Evolutionary conservation across 1,140 invertebrate genomes (phyloP), one percentile per base, ranked within the genome.

Genomic region (Solen grandis): DNA sequence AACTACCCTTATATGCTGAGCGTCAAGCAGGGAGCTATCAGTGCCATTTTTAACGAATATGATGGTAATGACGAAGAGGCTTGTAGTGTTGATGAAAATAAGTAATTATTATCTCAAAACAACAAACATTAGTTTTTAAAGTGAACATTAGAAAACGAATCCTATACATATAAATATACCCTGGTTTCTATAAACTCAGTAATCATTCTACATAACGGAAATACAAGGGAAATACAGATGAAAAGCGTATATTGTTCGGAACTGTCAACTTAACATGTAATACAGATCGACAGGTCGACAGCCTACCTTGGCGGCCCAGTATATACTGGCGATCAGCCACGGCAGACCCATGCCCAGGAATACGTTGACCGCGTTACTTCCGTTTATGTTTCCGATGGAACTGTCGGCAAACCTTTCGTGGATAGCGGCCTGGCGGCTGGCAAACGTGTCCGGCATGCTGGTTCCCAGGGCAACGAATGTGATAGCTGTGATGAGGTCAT

Each of bases 391-490:
- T 13, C 93, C 93, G 66, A 94, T 92, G 2, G 92, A 92, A 81
- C 92, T 93, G 83, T 94, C 93, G 5, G 93, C 93, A 33, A 84
- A 89, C 79, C 92, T 93, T 70, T 94, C 93, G 75, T 88, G 88
- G 22, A 87, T 68, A 8, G 93, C 93, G 2, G 93, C 92, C 29
- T 89, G 86, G 80, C 90, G 91, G 35, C 92, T 93, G 14, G 93
- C 93, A 88, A 95, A 95, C 2, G 94, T 93, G 89, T 95, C 95
- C 0, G 95, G 95, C 65, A 96, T 92, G 55, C 95, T 95, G 4
- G 95, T 96, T 41, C 95, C 95, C 65, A 96, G 82, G 10, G 95
- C 95, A n/a, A 96, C 95, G 74, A 96, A 94, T 4, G 94, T 95
- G 57, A 95, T 95, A 22, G 94, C 94, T 84, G 89, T 88, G 83